These are phyloP conservation scores for Saccopteryx leptura DNA, from an alignment of 2,113 vertebrate genomes.

Conservation along the genomic window DNA sequence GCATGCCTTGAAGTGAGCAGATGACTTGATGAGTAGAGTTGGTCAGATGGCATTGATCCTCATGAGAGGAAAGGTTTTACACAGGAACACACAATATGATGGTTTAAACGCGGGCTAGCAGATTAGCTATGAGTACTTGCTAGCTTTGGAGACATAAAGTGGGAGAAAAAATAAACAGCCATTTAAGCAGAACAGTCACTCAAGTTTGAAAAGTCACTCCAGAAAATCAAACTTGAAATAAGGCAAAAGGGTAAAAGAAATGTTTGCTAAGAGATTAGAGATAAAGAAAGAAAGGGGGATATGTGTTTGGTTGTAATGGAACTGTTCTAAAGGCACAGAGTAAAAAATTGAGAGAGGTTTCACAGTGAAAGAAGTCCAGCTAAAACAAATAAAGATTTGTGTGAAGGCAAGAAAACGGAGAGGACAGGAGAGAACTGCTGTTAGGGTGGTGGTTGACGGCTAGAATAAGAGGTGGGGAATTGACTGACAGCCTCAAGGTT, in stretches of 20 bases:
- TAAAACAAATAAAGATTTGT: background rate
- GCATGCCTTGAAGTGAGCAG: background rate
- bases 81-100: background rate
- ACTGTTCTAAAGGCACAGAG: background rate
- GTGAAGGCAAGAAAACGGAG: background rate
- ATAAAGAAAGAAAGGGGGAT: background rate
- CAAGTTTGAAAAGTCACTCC: background rate
- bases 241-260: background rate
- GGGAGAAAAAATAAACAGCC: background rate
- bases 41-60: background rate
- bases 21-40: background rate
- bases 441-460: background rate
- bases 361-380: background rate
- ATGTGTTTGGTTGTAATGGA: background rate
- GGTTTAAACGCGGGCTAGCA: background rate
- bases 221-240: slow-evolving; percentile 28
- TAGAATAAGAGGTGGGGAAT: background rate
- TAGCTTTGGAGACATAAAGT: background rate
- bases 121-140: background rate
- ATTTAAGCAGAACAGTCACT: background rate
- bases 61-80: background rate
- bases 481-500: background rate
- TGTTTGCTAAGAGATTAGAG: background rate
- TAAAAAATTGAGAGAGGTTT: background rate
- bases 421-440: background rate